phyloP scores from a whole-genome alignment of 2,113 vertebrate genomes.

The Actinemys pallida region DNA sequence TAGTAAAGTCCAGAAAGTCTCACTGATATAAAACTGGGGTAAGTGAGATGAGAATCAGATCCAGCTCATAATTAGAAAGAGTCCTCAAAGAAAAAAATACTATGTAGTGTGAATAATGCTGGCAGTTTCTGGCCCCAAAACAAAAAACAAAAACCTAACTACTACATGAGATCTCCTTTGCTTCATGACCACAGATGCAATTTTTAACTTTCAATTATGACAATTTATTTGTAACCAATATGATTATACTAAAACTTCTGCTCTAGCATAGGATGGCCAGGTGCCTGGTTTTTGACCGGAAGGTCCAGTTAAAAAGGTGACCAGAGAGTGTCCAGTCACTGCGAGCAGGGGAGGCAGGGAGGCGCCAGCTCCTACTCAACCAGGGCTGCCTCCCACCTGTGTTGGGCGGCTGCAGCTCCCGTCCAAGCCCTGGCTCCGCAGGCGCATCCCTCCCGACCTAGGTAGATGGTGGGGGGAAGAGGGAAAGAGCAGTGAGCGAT shows the following conservation, averaged over 20 bases:
- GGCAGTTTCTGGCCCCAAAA: fast-evolving
- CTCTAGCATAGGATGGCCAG: no score
- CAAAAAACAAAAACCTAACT: neutral
- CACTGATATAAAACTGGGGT: neutral
- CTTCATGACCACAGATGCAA: neutral
- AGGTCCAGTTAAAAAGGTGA: no score
- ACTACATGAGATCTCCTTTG: neutral
- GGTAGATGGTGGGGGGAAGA: no score
- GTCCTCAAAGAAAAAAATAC: neutral
- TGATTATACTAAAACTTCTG: neutral
- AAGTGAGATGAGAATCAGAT: neutral
- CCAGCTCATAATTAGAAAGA: neutral
- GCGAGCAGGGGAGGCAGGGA: no score
- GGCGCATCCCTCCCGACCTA: no score
- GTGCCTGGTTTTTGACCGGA: no score
- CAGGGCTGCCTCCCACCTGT: no score
- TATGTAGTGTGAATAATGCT: neutral
- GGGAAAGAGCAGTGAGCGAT: no score
- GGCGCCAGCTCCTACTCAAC: no score
- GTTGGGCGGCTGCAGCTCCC: no score
- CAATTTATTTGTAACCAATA: neutral
- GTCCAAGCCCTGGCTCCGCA: no score
- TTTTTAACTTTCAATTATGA: neutral
- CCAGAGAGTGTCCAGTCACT: no score
- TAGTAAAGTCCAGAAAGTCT: neutral